A percentile compares a stretch with the other conserved stretches of the same genome.
Evolutionary conservation across 2,113 vertebrate genomes (phyloP).

Genomic region (Hydrolagus affinis): DNA sequence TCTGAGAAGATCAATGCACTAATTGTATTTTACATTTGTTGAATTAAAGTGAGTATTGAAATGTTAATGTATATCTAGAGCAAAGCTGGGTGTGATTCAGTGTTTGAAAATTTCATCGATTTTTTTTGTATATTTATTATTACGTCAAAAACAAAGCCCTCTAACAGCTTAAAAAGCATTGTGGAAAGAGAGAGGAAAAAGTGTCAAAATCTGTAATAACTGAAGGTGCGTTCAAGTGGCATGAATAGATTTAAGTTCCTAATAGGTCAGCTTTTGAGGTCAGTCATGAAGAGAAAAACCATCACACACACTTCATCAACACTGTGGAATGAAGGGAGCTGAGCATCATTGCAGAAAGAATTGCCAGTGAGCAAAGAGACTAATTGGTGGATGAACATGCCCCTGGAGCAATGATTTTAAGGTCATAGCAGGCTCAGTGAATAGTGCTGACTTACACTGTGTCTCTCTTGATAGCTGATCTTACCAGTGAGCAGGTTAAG

Average conservation of each 20-base stretch:
- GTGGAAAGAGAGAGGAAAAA: background rate
- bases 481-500: constrained; percentile 71
- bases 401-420: constrained; percentile 74
- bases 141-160: background rate
- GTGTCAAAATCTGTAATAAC: constrained; percentile 44
- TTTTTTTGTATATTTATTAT: background rate
- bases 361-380: constrained; percentile 63
- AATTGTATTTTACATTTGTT: background rate
- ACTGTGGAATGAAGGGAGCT: constrained; percentile 67
- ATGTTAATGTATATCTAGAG: background rate
- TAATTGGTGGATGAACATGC: constrained; percentile 74
- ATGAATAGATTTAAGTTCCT: constrained; percentile 57
- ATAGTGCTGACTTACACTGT: constrained; percentile 74
- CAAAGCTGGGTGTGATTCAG: constrained; percentile 10
- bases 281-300: constrained; percentile 67
- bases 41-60: background rate
- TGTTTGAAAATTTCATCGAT: constrained; percentile 13
- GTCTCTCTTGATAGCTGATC: constrained; percentile 76
- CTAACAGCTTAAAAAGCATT: constrained; percentile 13
- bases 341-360: constrained; percentile 60
- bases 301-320: constrained; percentile 74
- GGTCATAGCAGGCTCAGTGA: constrained; percentile 80
- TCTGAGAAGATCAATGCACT: background rate
- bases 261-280: constrained; percentile 64
- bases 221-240: constrained; percentile 52